Evolutionary conservation across 1,140 invertebrate genomes (phyloP).

Genomic region (Heliconius eleuchia): DNA sequence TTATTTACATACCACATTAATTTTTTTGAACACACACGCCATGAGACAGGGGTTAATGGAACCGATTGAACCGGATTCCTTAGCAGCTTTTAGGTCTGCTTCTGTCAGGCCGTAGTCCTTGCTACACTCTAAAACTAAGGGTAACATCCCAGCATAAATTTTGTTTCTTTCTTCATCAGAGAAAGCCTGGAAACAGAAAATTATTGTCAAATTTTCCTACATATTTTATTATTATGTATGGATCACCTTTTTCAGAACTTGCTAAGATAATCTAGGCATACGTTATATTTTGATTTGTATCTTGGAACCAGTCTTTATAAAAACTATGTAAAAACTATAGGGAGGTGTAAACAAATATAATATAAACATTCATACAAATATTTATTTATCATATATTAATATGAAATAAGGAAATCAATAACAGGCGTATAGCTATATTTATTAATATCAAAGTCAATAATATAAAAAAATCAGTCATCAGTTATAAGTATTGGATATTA

Average conservation of each 20-base stretch:
- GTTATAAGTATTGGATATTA: no score
- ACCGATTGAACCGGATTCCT: neutral
- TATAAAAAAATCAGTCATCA: no score
- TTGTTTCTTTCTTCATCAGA: constrained; percentile 10
- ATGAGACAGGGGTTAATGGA: neutral
- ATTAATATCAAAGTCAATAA: no score
- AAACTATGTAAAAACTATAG: no score
- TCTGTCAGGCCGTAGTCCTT: neutral
- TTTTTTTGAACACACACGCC: neutral
- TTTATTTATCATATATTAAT: no score
- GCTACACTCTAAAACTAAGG: neutral
- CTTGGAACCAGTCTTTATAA: no score
- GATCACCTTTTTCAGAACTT: neutral
- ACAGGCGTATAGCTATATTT: no score
- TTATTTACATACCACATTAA: neutral
- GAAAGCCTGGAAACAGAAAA: neutral
- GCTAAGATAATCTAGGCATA: neutral
- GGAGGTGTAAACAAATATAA: no score
- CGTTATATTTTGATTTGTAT: no score
- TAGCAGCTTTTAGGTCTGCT: neutral
- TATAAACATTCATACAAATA: no score
- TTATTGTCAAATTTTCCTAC: neutral
- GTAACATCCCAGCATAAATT: neutral
- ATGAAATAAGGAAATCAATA: no score
- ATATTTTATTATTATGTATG: neutral